A percentile compares a stretch with the other conserved stretches of the same genome.
phyloP scores from a whole-genome alignment of 1,140 invertebrate genomes.

The Epicauta chinensis region DNA sequence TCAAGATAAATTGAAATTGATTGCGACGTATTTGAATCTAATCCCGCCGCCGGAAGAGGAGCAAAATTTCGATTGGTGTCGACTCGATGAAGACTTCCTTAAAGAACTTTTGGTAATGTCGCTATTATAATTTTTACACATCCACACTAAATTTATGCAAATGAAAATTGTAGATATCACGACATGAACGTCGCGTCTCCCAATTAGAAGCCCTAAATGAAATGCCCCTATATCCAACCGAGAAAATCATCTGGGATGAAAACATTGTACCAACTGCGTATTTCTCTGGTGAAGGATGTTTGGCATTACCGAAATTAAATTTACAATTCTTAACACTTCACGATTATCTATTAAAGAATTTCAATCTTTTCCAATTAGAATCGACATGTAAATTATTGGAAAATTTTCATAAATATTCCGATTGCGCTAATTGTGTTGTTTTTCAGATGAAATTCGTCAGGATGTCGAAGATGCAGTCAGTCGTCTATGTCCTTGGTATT shows the following conservation, averaged over 20 bases:
- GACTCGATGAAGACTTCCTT: slow-evolving; percentile 73
- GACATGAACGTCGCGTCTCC: slow-evolving; percentile 83
- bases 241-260: slow-evolving; percentile 98
- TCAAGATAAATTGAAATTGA: slow-evolving; percentile 71
- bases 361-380: slow-evolving; percentile 95
- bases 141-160: too few species aligned
- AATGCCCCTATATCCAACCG: slow-evolving; percentile 98
- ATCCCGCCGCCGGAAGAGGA: slow-evolving; percentile 70
- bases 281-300: slow-evolving; percentile 89
- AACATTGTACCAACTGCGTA: slow-evolving; percentile 97
- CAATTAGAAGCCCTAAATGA: slow-evolving; percentile 94
- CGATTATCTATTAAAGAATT: slow-evolving; percentile 96
- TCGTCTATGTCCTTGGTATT: slow-evolving; percentile 87
- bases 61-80: slow-evolving; percentile 62
- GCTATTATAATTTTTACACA: slow-evolving; percentile 12
- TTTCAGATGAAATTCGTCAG: slow-evolving; percentile 92
- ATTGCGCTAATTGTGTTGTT: too few species aligned
- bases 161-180: slow-evolving; percentile 64
- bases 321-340: slow-evolving; percentile 97
- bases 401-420: too few species aligned
- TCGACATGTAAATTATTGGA: slow-evolving; percentile 71
- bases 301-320: slow-evolving; percentile 96
- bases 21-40: slow-evolving; percentile 81
- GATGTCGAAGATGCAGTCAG: slow-evolving; percentile 97
- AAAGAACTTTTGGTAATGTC: slow-evolving; percentile 71